Evolutionary conservation across 2,888 invertebrate genomes (phyloP).

Genomic region (Xylota sylvarum): DNA sequence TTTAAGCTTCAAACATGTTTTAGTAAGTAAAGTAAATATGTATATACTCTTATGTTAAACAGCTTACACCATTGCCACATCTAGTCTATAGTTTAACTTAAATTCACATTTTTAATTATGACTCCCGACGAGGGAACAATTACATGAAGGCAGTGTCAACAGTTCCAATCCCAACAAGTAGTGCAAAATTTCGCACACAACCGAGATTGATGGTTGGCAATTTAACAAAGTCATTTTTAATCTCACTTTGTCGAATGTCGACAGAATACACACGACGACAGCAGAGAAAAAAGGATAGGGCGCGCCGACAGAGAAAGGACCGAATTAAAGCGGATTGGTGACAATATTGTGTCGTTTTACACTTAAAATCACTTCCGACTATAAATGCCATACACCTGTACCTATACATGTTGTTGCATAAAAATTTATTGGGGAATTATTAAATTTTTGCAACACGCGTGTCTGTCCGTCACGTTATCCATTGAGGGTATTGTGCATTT

Average conservation of each 20-base stretch:
- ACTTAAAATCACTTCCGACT: slow-evolving; percentile 48
- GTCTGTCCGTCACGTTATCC: slow-evolving; percentile 3
- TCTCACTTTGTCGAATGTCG: slow-evolving; percentile 77
- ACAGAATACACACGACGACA: neutral
- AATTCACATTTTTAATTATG: slow-evolving; percentile 28
- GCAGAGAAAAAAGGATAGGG: neutral
- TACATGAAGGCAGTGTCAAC: slow-evolving; percentile 31
- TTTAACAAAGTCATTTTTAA: slow-evolving; percentile 80
- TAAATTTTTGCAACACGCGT: slow-evolving; percentile 65
- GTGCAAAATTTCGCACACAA: slow-evolving; percentile 37
- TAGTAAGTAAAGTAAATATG: too few species aligned
- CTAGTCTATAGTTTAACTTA: neutral
- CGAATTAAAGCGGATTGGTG: slow-evolving; percentile 39
- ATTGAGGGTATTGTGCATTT: neutral
- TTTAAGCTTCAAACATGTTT: too few species aligned
- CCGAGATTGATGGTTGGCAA: slow-evolving; percentile 79
- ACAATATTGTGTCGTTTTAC: slow-evolving; percentile 57
- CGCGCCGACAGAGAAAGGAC: slow-evolving; percentile 5
- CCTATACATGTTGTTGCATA: slow-evolving; percentile 28
- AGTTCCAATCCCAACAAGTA: slow-evolving; percentile 2
- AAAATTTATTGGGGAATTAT: slow-evolving; percentile 78
- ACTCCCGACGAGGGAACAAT: slow-evolving; percentile 12
- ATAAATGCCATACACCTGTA: neutral
- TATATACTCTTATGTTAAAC: neutral
- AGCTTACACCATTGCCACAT: neutral